Evolutionary conservation across 2,888 invertebrate genomes (phyloP), one percentile per base, ranked within the genome.

Genomic region (Cephus pygmeus): DNA sequence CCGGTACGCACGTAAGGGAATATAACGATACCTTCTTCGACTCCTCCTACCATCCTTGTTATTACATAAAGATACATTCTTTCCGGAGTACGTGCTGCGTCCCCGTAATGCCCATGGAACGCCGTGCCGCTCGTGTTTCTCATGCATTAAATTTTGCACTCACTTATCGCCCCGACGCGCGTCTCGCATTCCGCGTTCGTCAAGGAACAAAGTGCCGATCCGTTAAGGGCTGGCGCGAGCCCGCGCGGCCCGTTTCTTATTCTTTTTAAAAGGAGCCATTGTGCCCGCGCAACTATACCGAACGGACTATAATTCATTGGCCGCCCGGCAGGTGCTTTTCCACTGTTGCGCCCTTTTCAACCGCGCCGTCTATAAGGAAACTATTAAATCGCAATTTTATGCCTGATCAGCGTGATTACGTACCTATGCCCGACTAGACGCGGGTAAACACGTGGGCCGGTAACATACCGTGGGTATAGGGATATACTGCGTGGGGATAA

Each of bases 311-410:
- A 78, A 78, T 73, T 73, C 76, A 73, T 79, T 73, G 86, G 88
- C 87, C 87, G 85, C 85, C 84, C 84, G 85, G 87, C 90, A 90
- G 90, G 89, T 90, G 90, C 71, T 84, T 84, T 79, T 75, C 77
- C 77, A 56, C 78, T 79, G 76, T 77, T 77, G 82, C 71, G 69
- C 74, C 34, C 71, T 35, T 69, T 73, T 31, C 81, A 82, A 81
- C 80, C 78, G 76, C 77, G 79, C 78, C 78, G 82, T 82, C 82
- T 79, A 84, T 83, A 82, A 83, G 81, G 85, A 84, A 85, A 87
- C 87, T 88, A 88, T 89, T 88, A 89, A 89, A 90, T 90, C 85
- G 89, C 87, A 87, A 89, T 90, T 90, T 90, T 87, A 89, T 86
- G 87, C 86, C 83, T 83, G 86, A 88, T 90, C 88, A 88, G 79